Evolutionary conservation across 1,140 invertebrate species (phyloP).

Genomic region (Aphelenchoides besseyi): DNA sequence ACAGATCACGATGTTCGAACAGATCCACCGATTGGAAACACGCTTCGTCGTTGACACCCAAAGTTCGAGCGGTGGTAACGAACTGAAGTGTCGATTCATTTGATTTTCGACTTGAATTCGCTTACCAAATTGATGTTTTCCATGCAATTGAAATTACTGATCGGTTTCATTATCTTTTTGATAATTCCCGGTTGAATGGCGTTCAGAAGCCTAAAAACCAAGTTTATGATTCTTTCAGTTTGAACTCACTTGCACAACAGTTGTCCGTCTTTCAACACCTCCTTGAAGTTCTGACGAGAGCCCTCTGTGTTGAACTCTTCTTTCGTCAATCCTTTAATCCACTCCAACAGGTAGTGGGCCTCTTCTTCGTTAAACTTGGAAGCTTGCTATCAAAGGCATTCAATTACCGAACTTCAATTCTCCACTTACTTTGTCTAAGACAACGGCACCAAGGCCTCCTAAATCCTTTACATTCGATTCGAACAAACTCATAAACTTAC

Average conservation of each 20-base stretch:
- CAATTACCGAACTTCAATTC: slow-evolving; percentile 8
- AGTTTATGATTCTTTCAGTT: neutral
- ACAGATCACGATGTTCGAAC: slow-evolving; percentile 89
- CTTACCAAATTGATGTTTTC: slow-evolving; percentile 89
- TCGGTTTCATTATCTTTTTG: slow-evolving; percentile 77
- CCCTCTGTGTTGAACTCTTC: slow-evolving; percentile 76
- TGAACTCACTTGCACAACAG: slow-evolving; percentile 54
- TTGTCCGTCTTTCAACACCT: slow-evolving; percentile 52
- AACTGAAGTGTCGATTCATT: slow-evolving; percentile 69
- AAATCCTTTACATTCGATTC: too few species aligned
- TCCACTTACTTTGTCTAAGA: slow-evolving; percentile 51
- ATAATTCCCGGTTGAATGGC: slow-evolving; percentile 70
- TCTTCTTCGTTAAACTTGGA: slow-evolving; percentile 86
- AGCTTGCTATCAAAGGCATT: slow-evolving; percentile 19
- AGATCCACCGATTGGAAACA: slow-evolving; percentile 73
- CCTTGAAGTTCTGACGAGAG: slow-evolving; percentile 78
- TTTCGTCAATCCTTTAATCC: slow-evolving; percentile 70
- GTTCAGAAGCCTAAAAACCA: slow-evolving; percentile 56
- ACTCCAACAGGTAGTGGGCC: slow-evolving; percentile 75
- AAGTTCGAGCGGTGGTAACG: slow-evolving; percentile 75
- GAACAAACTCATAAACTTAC: too few species aligned
- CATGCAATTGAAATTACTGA: slow-evolving; percentile 87
- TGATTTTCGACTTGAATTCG: slow-evolving; percentile 73
- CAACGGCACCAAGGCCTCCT: slow-evolving; percentile 41
- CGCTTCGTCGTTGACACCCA: slow-evolving; percentile 88